Evolutionary conservation across 2,113 vertebrate species (phyloP), one percentile per base, ranked within the genome.

Genomic region (Spheniscus mendiculus): DNA sequence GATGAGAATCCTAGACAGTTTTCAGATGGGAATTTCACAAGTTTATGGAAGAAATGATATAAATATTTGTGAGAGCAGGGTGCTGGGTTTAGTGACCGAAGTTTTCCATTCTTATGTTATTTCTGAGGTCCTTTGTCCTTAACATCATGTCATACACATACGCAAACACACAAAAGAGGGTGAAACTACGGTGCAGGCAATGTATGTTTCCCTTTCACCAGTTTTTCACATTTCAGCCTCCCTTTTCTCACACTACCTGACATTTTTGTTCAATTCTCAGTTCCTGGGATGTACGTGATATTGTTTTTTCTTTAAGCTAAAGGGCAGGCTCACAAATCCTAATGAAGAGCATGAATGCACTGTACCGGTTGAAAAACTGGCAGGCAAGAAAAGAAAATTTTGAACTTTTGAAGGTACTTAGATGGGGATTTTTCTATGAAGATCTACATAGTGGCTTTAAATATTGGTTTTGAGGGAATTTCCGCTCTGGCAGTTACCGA

Each of bases 181-280:
- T 59, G 56, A 76, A 71, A 44, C 15, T 66, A 27, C 0, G 0
- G 6, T 40, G 25, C 30, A 56, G 34, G 29, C 9, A 55, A 47
- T 29, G 12, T 23, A 29, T 29, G 12, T 76, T 90, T 70, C 15
- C 26, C 15, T 92, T 72, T 86, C 18, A 72, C 11, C 11, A 26
- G 2, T 55, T 90, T 93, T 61, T 52, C n/a, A 56, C 23, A 52
- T 79, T 94, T 90, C 30, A 83, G 12, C 23, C 13, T 93, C 8
- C 1, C 2, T 67, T 74, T 89, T 79, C 61, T 80, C 23, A 29
- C 4, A 18, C 4, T 17, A 86, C 7, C 5, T 49, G 15, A 74
- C 1, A 21, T 59, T 85, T 89, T 63, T 59, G 12, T 74, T 87
- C 34, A 61, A 73, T 88, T 76, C 14, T 5, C 34, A 16, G 2